A percentile compares a stretch with the other conserved stretches of the same genome.
These are phyloP conservation scores for Heliopora coerulea DNA, from an alignment of 92 coral and sea anemone genomes.

Conservation along the genomic window DNA sequence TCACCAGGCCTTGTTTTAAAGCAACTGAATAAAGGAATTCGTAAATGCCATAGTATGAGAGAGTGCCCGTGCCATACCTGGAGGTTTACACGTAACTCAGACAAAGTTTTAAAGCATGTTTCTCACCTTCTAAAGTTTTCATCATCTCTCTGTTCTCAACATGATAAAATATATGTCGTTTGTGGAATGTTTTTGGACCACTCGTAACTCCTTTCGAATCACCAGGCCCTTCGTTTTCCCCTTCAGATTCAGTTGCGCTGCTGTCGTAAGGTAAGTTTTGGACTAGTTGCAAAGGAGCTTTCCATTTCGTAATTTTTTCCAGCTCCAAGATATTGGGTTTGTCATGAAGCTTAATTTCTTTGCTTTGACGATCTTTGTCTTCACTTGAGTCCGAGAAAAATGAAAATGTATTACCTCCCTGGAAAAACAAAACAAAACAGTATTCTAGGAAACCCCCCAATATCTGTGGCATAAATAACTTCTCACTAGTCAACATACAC, in stretches of 20 bases:
- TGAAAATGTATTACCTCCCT: slow-evolving; percentile 35
- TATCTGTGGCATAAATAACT: too few species aligned
- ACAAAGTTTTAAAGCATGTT: background rate
- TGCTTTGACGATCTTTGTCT: background rate
- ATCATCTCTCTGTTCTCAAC: slow-evolving; percentile 62
- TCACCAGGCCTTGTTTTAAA: too few species aligned
- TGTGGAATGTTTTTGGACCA: background rate
- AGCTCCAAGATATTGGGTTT: background rate
- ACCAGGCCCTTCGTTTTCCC: slow-evolving; percentile 46
- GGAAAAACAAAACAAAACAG: background rate
- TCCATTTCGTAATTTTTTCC: slow-evolving; percentile 12
- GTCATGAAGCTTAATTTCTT: too few species aligned
- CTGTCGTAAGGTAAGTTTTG: slow-evolving; percentile 87
- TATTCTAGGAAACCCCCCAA: too few species aligned
- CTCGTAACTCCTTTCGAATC: slow-evolving; percentile 1
- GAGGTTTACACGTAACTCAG: background rate
- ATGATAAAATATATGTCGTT: slow-evolving; percentile 74
- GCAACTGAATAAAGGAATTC: too few species aligned
- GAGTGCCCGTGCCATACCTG: too few species aligned
- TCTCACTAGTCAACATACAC: too few species aligned
- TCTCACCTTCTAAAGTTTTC: slow-evolving; percentile 64
- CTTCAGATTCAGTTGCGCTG: slow-evolving; percentile 67
- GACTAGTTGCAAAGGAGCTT: background rate
- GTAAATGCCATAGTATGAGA: too few species aligned
- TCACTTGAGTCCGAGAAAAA: slow-evolving; percentile 12